These are phyloP conservation scores for Proterorhinus semilunaris DNA, from an alignment of 2,113 vertebrate species.

Conservation along the genomic window DNA sequence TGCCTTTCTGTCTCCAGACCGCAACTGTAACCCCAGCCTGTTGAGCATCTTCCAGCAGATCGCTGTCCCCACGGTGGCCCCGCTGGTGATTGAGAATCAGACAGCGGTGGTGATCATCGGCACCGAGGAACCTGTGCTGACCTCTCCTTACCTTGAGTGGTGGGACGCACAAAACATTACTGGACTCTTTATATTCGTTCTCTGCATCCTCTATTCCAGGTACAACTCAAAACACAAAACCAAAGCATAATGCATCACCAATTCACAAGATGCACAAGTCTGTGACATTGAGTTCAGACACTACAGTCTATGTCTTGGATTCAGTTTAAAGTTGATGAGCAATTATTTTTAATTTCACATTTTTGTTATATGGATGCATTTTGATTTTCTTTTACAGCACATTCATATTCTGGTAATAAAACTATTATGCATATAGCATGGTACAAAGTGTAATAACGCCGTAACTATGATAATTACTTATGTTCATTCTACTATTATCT, in stretches of 20 bases:
- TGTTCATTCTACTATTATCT: too few relatives aligned
- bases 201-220: constrained; percentile 94
- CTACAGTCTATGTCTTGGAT: too few relatives aligned
- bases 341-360: too few relatives aligned
- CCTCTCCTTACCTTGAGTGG: constrained; percentile 79
- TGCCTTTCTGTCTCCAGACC: constrained; percentile 70
- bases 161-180: constrained; percentile 84
- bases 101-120: constrained; percentile 70
- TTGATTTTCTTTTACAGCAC: too few relatives aligned
- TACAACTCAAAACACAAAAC: constrained; percentile 54
- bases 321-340: not conserved
- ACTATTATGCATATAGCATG: too few relatives aligned
- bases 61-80: constrained; percentile 64
- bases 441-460: too few relatives aligned
- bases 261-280: too few relatives aligned
- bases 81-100: constrained; percentile 72
- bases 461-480: too few relatives aligned
- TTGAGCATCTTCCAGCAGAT: constrained; percentile 84
- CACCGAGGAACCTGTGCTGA: constrained; percentile 62
- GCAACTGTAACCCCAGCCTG: constrained; percentile 86
- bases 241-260: too few relatives aligned
- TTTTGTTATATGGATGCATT: too few relatives aligned
- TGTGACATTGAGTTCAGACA: too few relatives aligned
- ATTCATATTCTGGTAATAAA: too few relatives aligned
- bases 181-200: constrained; percentile 83